Conservation (phyloP, 2,113 vertebrate genomes). For the Cariama cristata region DNA sequence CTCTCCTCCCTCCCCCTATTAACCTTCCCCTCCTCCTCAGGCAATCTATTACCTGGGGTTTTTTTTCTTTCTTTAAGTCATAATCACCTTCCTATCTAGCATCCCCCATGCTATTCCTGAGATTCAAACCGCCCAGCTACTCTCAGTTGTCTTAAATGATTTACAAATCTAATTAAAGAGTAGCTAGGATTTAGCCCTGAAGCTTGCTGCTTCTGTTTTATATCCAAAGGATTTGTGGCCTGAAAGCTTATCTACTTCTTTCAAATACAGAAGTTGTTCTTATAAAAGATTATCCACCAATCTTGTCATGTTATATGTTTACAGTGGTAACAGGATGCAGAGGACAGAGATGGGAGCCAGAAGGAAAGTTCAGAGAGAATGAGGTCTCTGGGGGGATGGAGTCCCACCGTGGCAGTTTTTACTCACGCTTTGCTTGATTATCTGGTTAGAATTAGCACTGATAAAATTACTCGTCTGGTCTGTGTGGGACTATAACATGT, state of each 20-base stretch:
- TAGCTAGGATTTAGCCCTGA: not conserved
- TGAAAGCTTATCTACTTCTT: slow-evolving; percentile 28
- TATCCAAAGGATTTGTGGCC: not conserved
- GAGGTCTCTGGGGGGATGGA: not conserved
- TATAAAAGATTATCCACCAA: not conserved
- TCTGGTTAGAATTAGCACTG: not conserved
- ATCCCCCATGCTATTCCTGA: not conserved
- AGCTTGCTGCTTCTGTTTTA: slow-evolving; percentile 1
- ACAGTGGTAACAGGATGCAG: not conserved
- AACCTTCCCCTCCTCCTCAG: not conserved
- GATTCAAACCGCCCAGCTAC: not conserved
- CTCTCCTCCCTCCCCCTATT: not conserved
- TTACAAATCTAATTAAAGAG: slow-evolving; percentile 53
- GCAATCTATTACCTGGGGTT: not conserved
- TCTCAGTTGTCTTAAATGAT: slow-evolving; percentile 31
- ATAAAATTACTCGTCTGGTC: not conserved
- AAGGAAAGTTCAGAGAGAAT: not conserved
- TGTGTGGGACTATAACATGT: not conserved
- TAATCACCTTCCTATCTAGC: slow-evolving; percentile 36
- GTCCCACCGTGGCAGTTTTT: not conserved
- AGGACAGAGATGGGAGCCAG: slow-evolving; percentile 6
- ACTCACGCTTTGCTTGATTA: not conserved
- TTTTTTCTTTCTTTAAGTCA: not conserved
- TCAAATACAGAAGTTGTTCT: slow-evolving; percentile 12
- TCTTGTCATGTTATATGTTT: not conserved